phyloP scores from a whole-genome alignment of 2,797 vertebrate genomes.

The Percopsis omiscomaycus region DNA sequence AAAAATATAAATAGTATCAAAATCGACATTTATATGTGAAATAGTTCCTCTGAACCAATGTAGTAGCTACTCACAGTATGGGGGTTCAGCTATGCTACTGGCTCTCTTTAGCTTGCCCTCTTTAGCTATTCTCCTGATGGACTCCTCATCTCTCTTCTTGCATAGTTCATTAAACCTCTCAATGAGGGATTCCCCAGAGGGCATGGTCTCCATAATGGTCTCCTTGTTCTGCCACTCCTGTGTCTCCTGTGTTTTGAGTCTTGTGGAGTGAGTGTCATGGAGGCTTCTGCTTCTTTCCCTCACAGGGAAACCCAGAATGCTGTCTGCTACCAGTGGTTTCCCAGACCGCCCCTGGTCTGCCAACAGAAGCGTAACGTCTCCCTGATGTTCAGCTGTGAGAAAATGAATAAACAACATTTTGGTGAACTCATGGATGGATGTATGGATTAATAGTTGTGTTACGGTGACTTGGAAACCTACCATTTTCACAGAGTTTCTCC shows the following conservation, averaged over 20 bases:
- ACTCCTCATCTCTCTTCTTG: background rate
- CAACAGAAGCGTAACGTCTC: background rate
- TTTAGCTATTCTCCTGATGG: conserved; percentile 3
- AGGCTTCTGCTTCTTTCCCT: background rate
- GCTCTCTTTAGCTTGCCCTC: background rate
- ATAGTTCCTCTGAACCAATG: background rate
- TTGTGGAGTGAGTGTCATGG: no score
- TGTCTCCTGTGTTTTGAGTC: background rate
- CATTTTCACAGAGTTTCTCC: background rate
- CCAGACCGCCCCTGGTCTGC: background rate
- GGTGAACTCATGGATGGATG: background rate
- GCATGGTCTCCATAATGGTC: background rate
- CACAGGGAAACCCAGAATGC: background rate
- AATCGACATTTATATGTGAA: background rate
- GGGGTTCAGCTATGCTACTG: background rate
- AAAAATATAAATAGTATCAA: no score
- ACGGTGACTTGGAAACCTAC: no score
- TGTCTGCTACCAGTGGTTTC: background rate
- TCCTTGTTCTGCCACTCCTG: background rate
- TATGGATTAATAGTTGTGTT: background rate
- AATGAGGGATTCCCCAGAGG: background rate
- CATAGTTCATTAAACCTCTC: background rate
- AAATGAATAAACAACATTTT: background rate
- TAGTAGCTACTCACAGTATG: background rate
- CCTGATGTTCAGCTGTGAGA: background rate